Base-by-base conservation (phyloP, 2,888 invertebrate species). In the Lasioglossum oenotherae region DNA sequence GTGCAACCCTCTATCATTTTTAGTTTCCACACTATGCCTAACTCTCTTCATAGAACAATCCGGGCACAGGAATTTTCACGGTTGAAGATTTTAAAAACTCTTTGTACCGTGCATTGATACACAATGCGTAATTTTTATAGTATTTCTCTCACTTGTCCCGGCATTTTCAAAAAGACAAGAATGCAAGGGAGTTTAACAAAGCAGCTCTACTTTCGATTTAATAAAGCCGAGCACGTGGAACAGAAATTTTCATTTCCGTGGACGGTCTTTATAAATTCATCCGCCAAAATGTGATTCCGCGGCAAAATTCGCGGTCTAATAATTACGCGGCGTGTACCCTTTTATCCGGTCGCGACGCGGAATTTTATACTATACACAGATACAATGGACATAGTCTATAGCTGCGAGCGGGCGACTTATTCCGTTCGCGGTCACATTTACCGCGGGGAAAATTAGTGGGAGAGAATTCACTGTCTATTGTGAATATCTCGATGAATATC, bases 401-500 rank as follows among this genome's bases (percentile, higher is more conserved):
- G 60, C 27, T 14, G 27, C 4, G n/a, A 60, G 60, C 14, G 60
- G 60, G 60, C 27, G 67, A 67, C 16, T 67, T 31, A 67, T 31
- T 64, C 31, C 31, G 16, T 67, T 16, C 19, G 35, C 67, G 67
- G 67, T 67, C 67, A 67, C 67, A 67, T 67, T 67, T 19, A 67
- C 67, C 31, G 35, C 35, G 16, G 67, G 35, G 67, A 67, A 60
- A 67, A 67, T 67, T 67, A 67, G 67, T 67, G 67, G 19, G 16
- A 31, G 67, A 19, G 35, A 67, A 35, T 67, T 35, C 31, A 8
- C 67, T 31, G 67, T 31, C 67, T 19, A 67, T 67, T 67, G 67
- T 67, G 67, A 67, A 19, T 67, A 67, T 67, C 35, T 31, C 35
- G 67, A 67, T 31, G 67, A 67, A 67, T 67, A 67, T 67, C 67